Evolutionary conservation across 2,113 vertebrate genomes (phyloP).

Genomic region (Lamprologus tigripictilis): DNA sequence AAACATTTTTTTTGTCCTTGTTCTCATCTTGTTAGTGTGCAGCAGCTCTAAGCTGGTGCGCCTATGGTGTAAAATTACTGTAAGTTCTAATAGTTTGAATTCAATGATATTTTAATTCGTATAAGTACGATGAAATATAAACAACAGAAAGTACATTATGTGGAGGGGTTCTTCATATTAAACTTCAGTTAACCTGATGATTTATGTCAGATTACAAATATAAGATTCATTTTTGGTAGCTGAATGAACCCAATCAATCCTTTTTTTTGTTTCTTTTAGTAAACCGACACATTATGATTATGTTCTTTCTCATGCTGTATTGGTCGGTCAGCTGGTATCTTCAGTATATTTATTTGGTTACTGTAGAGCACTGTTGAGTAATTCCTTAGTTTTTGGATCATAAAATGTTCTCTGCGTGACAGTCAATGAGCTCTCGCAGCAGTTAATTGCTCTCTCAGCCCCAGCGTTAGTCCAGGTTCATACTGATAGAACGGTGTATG

Average conservation of each 20-base stretch:
- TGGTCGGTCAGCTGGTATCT: neutral
- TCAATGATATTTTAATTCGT: neutral
- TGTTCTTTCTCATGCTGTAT: fast-evolving
- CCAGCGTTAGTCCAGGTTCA: neutral
- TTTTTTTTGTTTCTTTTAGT: neutral
- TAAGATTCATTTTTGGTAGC: neutral
- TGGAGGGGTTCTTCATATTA: fast-evolving
- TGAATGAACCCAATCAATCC: neutral
- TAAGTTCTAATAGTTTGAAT: neutral
- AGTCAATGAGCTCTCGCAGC: neutral
- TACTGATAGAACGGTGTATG: neutral
- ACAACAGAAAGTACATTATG: neutral
- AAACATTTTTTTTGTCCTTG: neutral
- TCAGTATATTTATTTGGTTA: neutral
- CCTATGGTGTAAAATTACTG: neutral
- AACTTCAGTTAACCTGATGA: neutral
- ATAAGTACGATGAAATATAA: neutral
- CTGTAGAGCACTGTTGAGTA: neutral
- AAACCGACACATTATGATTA: neutral
- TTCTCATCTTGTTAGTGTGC: neutral
- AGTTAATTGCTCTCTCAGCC: neutral
- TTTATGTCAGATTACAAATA: fast-evolving
- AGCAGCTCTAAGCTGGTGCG: fast-evolving
- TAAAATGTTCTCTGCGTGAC: neutral
- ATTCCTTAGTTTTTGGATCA: neutral